Evolutionary conservation across 2,888 invertebrate species (phyloP), one percentile per base, ranked within the genome.

Genomic region (Drosophila prolongata): DNA sequence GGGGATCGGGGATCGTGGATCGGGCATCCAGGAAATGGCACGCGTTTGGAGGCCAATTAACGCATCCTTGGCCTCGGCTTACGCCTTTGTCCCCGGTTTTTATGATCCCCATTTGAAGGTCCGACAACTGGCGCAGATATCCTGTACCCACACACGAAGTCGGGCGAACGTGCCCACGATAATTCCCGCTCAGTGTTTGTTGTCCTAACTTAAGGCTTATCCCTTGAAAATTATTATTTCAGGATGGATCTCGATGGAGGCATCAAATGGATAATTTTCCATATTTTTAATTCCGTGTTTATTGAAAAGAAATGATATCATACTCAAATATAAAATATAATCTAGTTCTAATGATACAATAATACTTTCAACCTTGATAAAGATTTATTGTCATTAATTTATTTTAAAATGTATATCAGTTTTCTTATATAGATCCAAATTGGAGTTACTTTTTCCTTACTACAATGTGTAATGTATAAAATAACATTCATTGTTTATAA

Each of bases 81-180:
- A 82, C 80, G 75, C 72, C 78, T 83, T 80, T 79, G 74, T 77
- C 52, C 70, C 66, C 59, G 70, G 4, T 38, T 74, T 76, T 71
- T 66, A 64, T 73, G 72, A 50, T 62, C 50, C 62, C 71, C 53
- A 54, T 53, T 53, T 16, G 24, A 4, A 47, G 52, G 59, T 59
- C 49, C 58, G 64, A 54, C 84, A 86, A 76, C 83, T 81, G 86
- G 76, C 78, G 24, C 53, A 40, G 66, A 60, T 69, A 83, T 85
- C 86, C 73, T 79, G 79, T 75, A 80, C 80, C 83, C 81, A 72
- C 81, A 86, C 84, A 83, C 87, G 76, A 44, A n/a, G 79, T 30
- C 10, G 56, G 14, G 16, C 14, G 50, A 72, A 49, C 73, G 69
- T 76, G 80, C 70, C 65, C 50, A 4, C 46, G 52, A 27, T 65